Evolutionary conservation across 1,140 invertebrate species (phyloP).

Genomic region (Drosophila teissieri): DNA sequence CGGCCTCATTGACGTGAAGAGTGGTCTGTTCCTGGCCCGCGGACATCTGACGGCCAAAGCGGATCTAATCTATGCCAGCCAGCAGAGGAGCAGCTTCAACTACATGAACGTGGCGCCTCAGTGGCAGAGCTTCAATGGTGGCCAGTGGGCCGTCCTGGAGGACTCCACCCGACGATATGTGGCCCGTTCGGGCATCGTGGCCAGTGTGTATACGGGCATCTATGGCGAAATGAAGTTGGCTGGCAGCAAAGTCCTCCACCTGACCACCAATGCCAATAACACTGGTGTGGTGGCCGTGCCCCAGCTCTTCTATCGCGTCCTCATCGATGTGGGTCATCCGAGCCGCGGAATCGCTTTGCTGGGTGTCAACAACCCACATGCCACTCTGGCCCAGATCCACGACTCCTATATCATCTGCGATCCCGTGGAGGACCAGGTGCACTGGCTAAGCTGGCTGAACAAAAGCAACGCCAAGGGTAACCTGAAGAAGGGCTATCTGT

Average conservation of each 20-base stretch:
- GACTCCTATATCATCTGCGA: slow-evolving; percentile 85
- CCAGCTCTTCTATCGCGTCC: slow-evolving; percentile 86
- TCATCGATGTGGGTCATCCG: slow-evolving; percentile 77
- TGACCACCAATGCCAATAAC: slow-evolving; percentile 82
- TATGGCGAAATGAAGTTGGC: slow-evolving; percentile 85
- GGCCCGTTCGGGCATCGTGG: slow-evolving; percentile 57
- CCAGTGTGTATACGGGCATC: slow-evolving; percentile 87
- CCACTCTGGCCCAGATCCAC: slow-evolving; percentile 60
- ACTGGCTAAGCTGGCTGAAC: slow-evolving; percentile 85
- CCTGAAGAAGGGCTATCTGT: slow-evolving; percentile 80
- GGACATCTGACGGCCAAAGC: slow-evolving; percentile 89
- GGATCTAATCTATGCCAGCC: slow-evolving; percentile 88
- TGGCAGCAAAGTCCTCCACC: slow-evolving; percentile 83
- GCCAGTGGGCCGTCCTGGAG: slow-evolving; percentile 87
- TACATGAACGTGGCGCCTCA: slow-evolving; percentile 88
- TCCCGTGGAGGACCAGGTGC: slow-evolving; percentile 84
- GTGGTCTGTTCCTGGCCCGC: slow-evolving; percentile 57
- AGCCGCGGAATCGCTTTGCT: slow-evolving; percentile 86
- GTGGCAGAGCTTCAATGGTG: slow-evolving; percentile 88
- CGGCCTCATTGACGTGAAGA: slow-evolving; percentile 36
- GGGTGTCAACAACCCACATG: slow-evolving; percentile 87
- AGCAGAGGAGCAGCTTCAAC: slow-evolving; percentile 87
- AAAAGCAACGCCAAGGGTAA: slow-evolving; percentile 83
- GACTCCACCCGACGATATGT: slow-evolving; percentile 84
- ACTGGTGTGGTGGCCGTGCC: slow-evolving; percentile 85